These are phyloP conservation scores for Neodiprion fabricii DNA, from an alignment of 1,140 invertebrate species.

Conservation along the genomic window DNA sequence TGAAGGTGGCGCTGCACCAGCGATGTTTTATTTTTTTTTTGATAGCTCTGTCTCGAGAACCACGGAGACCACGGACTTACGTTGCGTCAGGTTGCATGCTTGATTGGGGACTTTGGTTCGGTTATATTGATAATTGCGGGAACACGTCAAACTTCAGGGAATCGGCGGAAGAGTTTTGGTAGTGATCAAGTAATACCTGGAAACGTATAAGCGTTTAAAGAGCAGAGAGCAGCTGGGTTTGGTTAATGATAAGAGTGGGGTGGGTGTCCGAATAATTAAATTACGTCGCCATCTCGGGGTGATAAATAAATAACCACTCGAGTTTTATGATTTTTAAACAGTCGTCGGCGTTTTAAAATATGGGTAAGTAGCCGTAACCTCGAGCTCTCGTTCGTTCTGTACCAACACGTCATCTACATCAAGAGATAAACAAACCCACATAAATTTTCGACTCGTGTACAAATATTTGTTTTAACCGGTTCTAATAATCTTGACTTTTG, in stretches of 20 bases:
- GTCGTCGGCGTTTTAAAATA: slow-evolving; percentile 26
- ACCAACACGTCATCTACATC: slow-evolving; percentile 24
- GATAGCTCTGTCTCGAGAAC: no score
- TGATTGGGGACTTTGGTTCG: background rate
- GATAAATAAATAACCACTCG: background rate
- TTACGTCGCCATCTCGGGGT: background rate
- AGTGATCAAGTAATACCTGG: no score
- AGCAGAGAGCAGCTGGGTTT: background rate
- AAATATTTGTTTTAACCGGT: background rate
- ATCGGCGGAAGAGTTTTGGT: no score
- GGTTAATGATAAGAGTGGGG: background rate
- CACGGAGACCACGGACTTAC: background rate
- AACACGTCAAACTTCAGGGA: background rate
- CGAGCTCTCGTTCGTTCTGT: slow-evolving; percentile 11
- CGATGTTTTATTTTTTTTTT: no score
- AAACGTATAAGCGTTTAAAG: no score
- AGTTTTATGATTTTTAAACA: slow-evolving; percentile 45
- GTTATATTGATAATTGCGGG: background rate
- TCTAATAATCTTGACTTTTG: slow-evolving; percentile 18
- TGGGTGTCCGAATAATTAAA: background rate
- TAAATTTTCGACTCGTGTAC: slow-evolving; percentile 9
- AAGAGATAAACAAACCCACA: background rate
- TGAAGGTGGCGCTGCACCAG: no score
- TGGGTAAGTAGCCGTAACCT: slow-evolving; percentile 41
- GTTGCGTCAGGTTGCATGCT: background rate